These are phyloP conservation scores for Cacatua alba DNA, from an alignment of 2,113 vertebrate species.

Conservation along the genomic window DNA sequence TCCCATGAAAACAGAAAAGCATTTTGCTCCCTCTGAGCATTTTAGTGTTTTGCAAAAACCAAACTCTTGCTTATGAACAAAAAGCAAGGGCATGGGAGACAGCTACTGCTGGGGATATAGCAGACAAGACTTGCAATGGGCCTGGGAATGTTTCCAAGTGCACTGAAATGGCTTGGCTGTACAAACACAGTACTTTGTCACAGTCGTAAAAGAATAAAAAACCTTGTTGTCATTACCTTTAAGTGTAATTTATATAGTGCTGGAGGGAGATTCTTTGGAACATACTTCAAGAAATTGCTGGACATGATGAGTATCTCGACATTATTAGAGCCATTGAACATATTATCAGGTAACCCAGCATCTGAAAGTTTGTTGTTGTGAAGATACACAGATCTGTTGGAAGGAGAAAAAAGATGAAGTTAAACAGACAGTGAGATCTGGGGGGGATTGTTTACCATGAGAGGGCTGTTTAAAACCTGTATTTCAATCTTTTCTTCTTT, in stretches of 20 bases:
- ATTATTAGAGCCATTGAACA: constrained; percentile 90
- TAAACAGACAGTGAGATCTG: background rate
- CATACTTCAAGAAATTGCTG: constrained; percentile 92
- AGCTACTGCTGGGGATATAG: background rate
- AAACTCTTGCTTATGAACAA: background rate
- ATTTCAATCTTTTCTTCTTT: background rate
- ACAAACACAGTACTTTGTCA: background rate
- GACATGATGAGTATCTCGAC: constrained; percentile 96
- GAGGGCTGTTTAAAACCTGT: background rate
- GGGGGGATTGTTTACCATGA: background rate
- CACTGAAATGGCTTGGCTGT: background rate
- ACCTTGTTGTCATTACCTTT: constrained; percentile 78
- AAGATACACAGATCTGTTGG: constrained; percentile 91
- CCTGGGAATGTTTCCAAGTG: background rate
- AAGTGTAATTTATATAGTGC: constrained; percentile 91
- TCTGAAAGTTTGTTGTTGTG: constrained; percentile 98
- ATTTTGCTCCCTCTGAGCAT: background rate
- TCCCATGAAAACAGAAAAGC: background rate
- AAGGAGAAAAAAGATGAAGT: background rate
- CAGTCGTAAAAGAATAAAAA: background rate
- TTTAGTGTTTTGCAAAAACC: background rate
- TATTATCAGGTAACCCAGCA: constrained; percentile 87
- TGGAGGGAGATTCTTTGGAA: constrained; percentile 88
- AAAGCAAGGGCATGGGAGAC: background rate
- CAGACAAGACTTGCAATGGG: background rate